Base-by-base conservation (phyloP, 1,140 invertebrate genomes). In the Caenorhabditis remanei region DNA sequence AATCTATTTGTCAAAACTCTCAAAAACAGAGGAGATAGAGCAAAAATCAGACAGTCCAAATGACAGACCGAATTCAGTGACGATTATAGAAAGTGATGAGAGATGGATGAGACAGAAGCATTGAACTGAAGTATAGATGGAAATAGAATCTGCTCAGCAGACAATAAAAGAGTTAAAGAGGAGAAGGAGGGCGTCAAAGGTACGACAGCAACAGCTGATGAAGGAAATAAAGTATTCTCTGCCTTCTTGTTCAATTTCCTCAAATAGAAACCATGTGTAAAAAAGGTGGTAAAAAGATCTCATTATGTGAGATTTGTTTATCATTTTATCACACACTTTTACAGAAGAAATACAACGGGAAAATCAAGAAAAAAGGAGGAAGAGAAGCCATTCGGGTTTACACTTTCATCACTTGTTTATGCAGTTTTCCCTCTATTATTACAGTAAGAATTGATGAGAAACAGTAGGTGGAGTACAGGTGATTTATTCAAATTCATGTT, bases 231-330 rank as follows among this genome's bases (percentile, higher is more conserved):
- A 71, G 9, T 40, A 13, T 24, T 61, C 53, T 50, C 46, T 79
- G 71, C 21, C 71, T 79, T 79, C 71, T 79, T 50, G 16, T 79
- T 50, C 2, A 11, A 19, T n/a, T 65, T 65, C 61, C 67, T 71
- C 67, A 71, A 48, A 71, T 71, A 71, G 41, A 48, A n/a, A 46
- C 4, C 8, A 13, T 32, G 71, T 71, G 65, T 71, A 71, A 71
- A 71, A 43, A 71, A n/a, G n/a, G 65, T 71, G 40, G 53, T 79
- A 79, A 50, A 79, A 79, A 63, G 61, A 79, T 79, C 71, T 21
- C 8, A 13, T 19, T 14, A 46, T 71, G 19, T 79, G 46, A 53
- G 46, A 79, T 48, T 79, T 79, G 71, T 79, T 79, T 48, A 79
- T 79, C 71, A 50, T 11, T 50, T 50, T 50, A 79, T 79, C 71